Percentiles rank a stretch among this genome's conserved stretches.
phyloP scores from a whole-genome alignment of 2,888 invertebrate genomes.

The Aricia artaxerxes region DNA sequence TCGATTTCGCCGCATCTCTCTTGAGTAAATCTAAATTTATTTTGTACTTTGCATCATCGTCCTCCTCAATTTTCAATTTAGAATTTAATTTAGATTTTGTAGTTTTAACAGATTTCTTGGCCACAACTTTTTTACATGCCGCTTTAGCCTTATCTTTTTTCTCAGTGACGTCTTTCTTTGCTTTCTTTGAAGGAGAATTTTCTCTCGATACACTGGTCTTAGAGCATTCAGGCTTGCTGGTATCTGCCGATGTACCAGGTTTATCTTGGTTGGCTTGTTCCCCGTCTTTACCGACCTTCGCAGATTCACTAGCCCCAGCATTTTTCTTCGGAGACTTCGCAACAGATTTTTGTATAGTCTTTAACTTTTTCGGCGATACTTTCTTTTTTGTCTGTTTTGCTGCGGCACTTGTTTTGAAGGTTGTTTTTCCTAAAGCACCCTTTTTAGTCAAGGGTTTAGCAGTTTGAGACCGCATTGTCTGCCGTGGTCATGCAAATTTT shows the following conservation, averaged over 20 bases:
- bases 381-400: slow-evolving; percentile 63
- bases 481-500: slow-evolving; percentile 59
- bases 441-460: slow-evolving; percentile 72
- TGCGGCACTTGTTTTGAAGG: slow-evolving; percentile 55
- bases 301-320: slow-evolving; percentile 49
- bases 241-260: slow-evolving; percentile 51
- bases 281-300: slow-evolving; percentile 52
- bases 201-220: slow-evolving; percentile 53
- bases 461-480: slow-evolving; percentile 76
- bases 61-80: slow-evolving; percentile 51
- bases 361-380: slow-evolving; percentile 59
- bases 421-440: slow-evolving; percentile 65
- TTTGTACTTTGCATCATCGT: slow-evolving; percentile 69
- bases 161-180: slow-evolving; percentile 64
- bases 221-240: slow-evolving; percentile 53
- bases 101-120: slow-evolving; percentile 54
- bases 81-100: slow-evolving; percentile 48
- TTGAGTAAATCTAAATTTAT: slow-evolving; percentile 61
- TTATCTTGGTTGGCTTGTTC: slow-evolving; percentile 52
- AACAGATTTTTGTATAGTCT: slow-evolving; percentile 58
- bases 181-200: slow-evolving; percentile 61
- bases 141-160: slow-evolving; percentile 65
- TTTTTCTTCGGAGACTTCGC: slow-evolving; percentile 60
- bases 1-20: slow-evolving; percentile 56
- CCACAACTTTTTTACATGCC: slow-evolving; percentile 49